These are phyloP conservation scores for Sarcophaga variegata DNA, from an alignment of 2,888 invertebrate genomes.

Conservation along the genomic window DNA sequence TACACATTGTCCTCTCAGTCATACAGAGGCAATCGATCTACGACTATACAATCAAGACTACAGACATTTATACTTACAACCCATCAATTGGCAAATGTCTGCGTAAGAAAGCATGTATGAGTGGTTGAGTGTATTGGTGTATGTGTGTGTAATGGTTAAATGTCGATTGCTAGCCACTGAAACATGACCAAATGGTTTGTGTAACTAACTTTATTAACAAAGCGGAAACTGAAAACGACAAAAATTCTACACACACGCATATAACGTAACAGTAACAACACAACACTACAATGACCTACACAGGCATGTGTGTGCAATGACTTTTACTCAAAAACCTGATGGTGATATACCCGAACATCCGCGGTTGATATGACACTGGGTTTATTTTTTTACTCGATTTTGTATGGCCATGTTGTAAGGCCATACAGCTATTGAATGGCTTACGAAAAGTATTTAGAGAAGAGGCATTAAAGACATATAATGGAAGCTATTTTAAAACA, in stretches of 20 bases:
- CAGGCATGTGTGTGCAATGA: neutral
- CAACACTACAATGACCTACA: conserved; percentile 11
- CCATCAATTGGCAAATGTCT: neutral
- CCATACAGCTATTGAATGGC: neutral
- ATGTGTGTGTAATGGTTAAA: conserved; percentile 47
- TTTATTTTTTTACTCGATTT: conserved; percentile 30
- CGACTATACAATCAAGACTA: neutral
- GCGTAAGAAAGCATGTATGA: neutral
- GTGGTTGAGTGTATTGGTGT: neutral
- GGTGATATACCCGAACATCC: conserved; percentile 50
- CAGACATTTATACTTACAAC: neutral
- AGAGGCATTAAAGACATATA: neutral
- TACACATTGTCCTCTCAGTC: neutral
- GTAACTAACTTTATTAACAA: conserved; percentile 80
- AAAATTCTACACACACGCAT: conserved; percentile 49
- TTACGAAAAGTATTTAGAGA: neutral
- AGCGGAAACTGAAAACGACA: conserved; percentile 76
- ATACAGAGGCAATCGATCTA: conserved; percentile 5
- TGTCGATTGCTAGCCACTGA: conserved; percentile 66
- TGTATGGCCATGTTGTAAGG: neutral
- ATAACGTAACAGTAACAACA: conserved; percentile 9
- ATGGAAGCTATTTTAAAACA: too few relatives aligned
- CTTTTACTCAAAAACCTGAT: conserved; percentile 42
- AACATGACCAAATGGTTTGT: conserved; percentile 72
- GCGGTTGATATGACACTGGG: conserved; percentile 73